Evolutionary conservation across 2,888 invertebrate genomes (phyloP).

Genomic region (Eupelmus urozonus): DNA sequence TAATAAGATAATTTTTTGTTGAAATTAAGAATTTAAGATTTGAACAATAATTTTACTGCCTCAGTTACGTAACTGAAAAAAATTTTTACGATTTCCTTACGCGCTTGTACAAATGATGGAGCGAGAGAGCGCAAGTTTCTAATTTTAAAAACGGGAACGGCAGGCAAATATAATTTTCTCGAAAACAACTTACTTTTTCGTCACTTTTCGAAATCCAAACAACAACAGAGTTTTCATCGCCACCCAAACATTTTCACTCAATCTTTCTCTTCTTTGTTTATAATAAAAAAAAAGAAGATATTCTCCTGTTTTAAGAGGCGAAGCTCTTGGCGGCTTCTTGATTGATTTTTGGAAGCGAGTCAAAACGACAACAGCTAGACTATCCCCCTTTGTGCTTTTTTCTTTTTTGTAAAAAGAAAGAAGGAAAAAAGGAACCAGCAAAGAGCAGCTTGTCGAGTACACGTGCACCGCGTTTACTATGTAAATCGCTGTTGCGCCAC

Average conservation of each 20-base stretch:
- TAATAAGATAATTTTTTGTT: no score
- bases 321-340: not conserved
- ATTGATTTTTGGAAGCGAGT: constrained; percentile 4
- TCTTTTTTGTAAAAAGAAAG: not conserved
- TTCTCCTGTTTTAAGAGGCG: not conserved
- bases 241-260: no score
- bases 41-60: no score
- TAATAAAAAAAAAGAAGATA: not conserved
- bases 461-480: not conserved
- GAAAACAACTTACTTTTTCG: not conserved
- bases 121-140: not conserved
- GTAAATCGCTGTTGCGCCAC: constrained; percentile 9
- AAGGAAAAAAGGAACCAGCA: not conserved
- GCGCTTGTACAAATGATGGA: not conserved
- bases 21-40: no score
- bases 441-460: not conserved
- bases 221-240: not conserved
- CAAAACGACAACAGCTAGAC: not conserved
- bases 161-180: not conserved
- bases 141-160: constrained; percentile 11
- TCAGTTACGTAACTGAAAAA: not conserved
- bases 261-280: no score
- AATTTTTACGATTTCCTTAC: not conserved
- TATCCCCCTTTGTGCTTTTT: not conserved
- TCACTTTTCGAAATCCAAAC: not conserved